Base-by-base conservation (phyloP, 2,797 vertebrate genomes). In the Octomys mimax region DNA sequence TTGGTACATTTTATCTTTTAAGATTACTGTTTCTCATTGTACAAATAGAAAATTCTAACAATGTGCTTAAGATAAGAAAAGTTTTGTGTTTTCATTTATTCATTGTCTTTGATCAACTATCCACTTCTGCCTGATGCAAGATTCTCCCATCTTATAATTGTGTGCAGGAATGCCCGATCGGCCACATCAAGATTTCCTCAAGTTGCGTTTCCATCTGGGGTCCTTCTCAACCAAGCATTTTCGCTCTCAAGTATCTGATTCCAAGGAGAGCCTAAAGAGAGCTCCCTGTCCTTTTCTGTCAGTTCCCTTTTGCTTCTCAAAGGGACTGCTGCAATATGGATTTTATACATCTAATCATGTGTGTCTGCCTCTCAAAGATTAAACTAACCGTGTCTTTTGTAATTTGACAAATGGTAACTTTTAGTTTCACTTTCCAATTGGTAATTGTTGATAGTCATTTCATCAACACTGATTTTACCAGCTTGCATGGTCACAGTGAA, bases 31-130 rank as follows among this genome's bases (percentile, higher is more conserved):
- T 94, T 78, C 57, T 66, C 46, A 75, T 5, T 57, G 3, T 18
- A 86, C 68, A 86, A 92, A 68, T 14, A 90, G 54, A 95, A 89
- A 83, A 91, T 33, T 87, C 6, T 82, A n/a, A 49, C 49, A 49
- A 77, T 31, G n/a, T 2, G 16, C 26, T 70, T 24, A 49, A 64
- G 49, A 68, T 57, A 52, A 91, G 49, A 84, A 64, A 3, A 49
- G 24, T 49, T 75, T 49, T 59, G 36, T 68, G 5, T 70, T 92
- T 89, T 57, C 28, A 83, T 49, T 80, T 71, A 87, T 11, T 66
- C 14, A 92, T 77, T 78, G 82, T 49, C 75, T 88, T 78, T 87
- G 39, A 88, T 61, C 14, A 71, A 92, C 11, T 6, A 73, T 82
- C 46, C 28, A 59, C 39, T 91, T 95, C 49, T 82, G 24, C 31